Conservation (phyloP, 2,113 vertebrate genomes). For the Azemiops feae region DNA sequence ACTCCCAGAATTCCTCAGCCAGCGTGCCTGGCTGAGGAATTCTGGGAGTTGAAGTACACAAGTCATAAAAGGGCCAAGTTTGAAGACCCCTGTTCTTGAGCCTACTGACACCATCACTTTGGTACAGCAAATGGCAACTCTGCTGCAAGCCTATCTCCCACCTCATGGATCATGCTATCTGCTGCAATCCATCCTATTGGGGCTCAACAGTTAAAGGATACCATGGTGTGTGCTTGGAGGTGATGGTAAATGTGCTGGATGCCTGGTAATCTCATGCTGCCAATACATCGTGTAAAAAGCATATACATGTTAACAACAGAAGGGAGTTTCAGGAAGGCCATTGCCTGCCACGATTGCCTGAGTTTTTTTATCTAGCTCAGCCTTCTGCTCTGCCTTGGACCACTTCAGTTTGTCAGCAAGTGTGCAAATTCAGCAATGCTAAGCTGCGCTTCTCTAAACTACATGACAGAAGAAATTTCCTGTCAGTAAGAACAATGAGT, state of each 20-base stretch:
- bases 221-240: slow-evolving; percentile 89
- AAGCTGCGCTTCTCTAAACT: background rate
- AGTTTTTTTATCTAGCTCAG: background rate
- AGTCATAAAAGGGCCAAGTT: no score
- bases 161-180: slow-evolving; percentile 74
- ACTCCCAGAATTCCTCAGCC: no score
- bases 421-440: background rate
- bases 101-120: background rate
- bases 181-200: slow-evolving; percentile 81
- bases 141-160: slow-evolving; percentile 85
- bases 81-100: background rate
- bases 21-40: no score
- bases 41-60: no score
- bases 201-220: slow-evolving; percentile 77
- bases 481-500: background rate
- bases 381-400: background rate
- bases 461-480: background rate
- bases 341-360: background rate
- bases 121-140: slow-evolving; percentile 77
- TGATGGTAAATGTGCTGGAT: slow-evolving; percentile 71
- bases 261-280: slow-evolving; percentile 68
- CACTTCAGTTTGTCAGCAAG: background rate
- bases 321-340: background rate
- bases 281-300: accelerated
- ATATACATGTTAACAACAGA: background rate